A percentile compares a stretch with the other conserved stretches of the same genome.
Evolutionary conservation across 2,113 vertebrate genomes (phyloP).

Genomic region (Phylloscopus trochilus): DNA sequence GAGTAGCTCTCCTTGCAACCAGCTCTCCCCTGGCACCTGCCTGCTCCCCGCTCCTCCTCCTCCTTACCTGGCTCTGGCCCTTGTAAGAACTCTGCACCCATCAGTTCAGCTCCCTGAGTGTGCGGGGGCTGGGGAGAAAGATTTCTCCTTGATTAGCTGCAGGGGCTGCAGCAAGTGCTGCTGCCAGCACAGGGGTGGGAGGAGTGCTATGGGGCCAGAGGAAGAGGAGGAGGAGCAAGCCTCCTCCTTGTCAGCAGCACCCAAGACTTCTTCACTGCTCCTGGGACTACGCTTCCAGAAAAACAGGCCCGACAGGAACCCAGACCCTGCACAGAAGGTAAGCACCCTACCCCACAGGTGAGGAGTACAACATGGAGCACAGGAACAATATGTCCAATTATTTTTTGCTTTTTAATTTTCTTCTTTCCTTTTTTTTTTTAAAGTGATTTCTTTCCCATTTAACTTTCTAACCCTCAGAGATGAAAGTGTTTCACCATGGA

Average conservation of each 20-base stretch:
- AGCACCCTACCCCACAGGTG: background rate
- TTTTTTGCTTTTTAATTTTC: background rate
- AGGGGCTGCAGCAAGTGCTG: background rate
- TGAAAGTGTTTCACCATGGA: background rate
- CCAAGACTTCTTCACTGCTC: background rate
- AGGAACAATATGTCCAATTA: background rate
- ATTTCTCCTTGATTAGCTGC: background rate
- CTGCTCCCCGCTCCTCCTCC: background rate
- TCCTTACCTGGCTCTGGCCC: slow-evolving; percentile 27
- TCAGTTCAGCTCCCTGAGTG: background rate
- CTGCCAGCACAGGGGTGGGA: background rate
- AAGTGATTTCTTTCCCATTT: background rate
- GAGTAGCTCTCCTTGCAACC: background rate
- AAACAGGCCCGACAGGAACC: background rate
- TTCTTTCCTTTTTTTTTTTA: background rate
- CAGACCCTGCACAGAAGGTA: background rate
- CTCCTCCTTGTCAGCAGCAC: background rate
- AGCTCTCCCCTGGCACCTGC: background rate
- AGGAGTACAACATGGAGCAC: background rate
- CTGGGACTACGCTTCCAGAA: background rate
- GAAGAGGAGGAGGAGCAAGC: slow-evolving; percentile 24
- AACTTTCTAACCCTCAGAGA: background rate
- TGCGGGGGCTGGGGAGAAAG: background rate
- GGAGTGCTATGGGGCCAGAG: background rate
- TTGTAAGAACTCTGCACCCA: background rate